These are phyloP conservation scores for Eulemur coronatus DNA, from an alignment of 2,797 vertebrate genomes.

Conservation along the genomic window DNA sequence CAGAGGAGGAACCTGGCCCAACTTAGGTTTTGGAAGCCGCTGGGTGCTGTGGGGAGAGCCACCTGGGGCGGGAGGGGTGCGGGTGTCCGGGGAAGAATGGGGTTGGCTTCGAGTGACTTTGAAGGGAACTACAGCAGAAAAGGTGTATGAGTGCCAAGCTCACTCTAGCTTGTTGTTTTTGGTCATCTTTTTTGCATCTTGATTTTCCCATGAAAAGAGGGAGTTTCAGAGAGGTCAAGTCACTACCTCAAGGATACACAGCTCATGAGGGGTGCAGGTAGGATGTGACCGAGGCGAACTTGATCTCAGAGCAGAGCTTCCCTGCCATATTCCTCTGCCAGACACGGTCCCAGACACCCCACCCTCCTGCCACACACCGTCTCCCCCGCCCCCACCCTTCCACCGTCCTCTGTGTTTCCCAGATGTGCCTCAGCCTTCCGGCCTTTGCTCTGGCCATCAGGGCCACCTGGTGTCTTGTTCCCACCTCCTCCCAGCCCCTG, in stretches of 20 bases:
- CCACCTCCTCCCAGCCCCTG: not conserved
- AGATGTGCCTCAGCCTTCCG: rapidly evolving
- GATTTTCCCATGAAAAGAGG: not conserved
- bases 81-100: not conserved
- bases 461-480: not conserved
- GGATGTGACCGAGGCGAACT: not conserved
- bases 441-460: not conserved
- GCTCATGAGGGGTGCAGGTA: not conserved
- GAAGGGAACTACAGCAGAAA: too few relatives aligned
- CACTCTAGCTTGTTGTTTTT: too few relatives aligned
- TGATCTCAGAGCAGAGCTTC: not conserved
- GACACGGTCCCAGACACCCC: not conserved
- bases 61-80: rapidly evolving
- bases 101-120: not conserved
- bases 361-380: too few relatives aligned
- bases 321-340: too few relatives aligned
- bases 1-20: not conserved
- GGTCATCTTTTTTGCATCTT: not conserved
- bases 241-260: not conserved
- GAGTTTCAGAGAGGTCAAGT: not conserved
- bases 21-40: not conserved
- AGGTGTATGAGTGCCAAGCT: rapidly evolving
- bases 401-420: not conserved
- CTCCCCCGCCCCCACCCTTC: rapidly evolving
- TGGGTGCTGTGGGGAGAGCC: not conserved